phyloP scores from a whole-genome alignment of 2,113 vertebrate species.

The Emydura subglobosa region DNA sequence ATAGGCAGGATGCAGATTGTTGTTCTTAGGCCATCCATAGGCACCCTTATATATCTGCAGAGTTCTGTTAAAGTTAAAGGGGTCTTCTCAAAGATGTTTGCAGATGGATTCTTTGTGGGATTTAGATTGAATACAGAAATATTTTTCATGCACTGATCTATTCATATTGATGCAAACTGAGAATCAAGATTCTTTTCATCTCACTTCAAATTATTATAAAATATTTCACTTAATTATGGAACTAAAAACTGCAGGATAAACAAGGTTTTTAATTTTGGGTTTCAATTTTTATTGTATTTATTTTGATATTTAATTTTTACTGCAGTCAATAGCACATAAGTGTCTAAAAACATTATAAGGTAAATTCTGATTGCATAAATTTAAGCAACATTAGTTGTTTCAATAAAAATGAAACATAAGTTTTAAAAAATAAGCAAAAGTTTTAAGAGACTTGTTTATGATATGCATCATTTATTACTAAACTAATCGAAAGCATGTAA shows the following conservation, averaged over 20 bases:
- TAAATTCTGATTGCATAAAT: not conserved
- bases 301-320: not conserved
- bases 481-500: not conserved
- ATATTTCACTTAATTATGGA: not conserved
- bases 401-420: not conserved
- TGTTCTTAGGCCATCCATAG: no score
- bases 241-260: not conserved
- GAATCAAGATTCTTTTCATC: not conserved
- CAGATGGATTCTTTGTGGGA: no score
- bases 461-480: not conserved
- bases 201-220: not conserved
- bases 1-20: no score
- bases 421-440: not conserved
- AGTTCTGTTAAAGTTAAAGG: no score
- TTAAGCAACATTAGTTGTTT: not conserved
- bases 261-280: not conserved
- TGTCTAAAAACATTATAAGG: not conserved
- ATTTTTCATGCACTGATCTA: not conserved
- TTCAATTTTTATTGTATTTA: not conserved
- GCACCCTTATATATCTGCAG: no score
- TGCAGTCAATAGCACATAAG: not conserved
- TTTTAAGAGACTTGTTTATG: not conserved
- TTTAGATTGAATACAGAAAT: no score
- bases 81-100: no score
- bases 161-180: not conserved